A percentile compares a stretch with the other conserved stretches of the same genome.
phyloP scores from a whole-genome alignment of 2,113 vertebrate species.

The Pedetes capensis region DNA sequence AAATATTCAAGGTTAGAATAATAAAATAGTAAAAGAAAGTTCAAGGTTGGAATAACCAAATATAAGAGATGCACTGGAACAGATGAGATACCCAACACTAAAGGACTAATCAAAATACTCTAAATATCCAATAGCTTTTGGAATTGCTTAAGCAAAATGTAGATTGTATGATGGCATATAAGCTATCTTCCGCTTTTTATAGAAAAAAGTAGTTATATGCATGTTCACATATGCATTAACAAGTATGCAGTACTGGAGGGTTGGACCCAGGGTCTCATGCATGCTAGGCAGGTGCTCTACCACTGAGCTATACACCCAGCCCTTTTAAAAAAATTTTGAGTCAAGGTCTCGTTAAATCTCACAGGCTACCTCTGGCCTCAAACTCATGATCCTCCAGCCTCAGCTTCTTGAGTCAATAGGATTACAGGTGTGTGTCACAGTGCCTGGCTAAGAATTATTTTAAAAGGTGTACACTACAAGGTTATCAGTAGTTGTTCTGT shows the following conservation, averaged over 20 bases:
- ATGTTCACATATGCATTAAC: not conserved
- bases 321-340: no score
- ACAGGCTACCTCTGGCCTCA: no score
- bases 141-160: constrained; percentile 29
- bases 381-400: no score
- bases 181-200: not conserved
- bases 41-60: not conserved
- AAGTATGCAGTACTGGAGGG: no score
- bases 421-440: no score
- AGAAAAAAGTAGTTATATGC: not conserved
- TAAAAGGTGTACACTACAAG: not conserved
- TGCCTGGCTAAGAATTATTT: no score
- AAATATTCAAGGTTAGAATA: constrained; percentile 19
- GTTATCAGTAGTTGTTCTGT: not conserved
- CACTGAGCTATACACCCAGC: no score
- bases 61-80: not conserved
- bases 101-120: not conserved
- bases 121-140: not conserved
- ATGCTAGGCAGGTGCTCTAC: no score
- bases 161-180: not conserved
- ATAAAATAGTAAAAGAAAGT: not conserved
- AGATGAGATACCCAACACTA: not conserved
- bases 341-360: no score
- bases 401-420: no score
- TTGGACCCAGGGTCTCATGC: no score